Evolutionary conservation across 1,140 invertebrate species (phyloP), one percentile per base, ranked within the genome.

Genomic region (Anthonomus grandis): DNA sequence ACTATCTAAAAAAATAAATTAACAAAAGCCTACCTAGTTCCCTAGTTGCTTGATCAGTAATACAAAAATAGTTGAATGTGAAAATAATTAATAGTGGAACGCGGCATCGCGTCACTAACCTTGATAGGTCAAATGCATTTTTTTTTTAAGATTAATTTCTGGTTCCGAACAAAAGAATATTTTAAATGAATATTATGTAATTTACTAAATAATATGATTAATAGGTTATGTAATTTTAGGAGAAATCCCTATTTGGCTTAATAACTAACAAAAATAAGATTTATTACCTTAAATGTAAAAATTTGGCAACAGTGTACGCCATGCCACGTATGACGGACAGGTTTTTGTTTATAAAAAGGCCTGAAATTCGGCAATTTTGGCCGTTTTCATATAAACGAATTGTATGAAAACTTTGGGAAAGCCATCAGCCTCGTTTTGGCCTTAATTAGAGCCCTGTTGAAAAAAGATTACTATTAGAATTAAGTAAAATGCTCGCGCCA

Each of bases 341-440:
- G 12, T 59, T 48, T 49, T 27, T 52, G 50, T 45, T 57, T 57
- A 34, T 24, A 52, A 15, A 31, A 50, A 50, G 31, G 41, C 49
- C 54, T 15, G 59, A 59, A 63, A 55, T 52, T n/a, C 18, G 21
- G 39, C 57, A 38, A 46, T 34, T 38, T 59, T 27, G n/a, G 36
- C 42, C 15, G 18, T 52, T 59, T 53, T 24, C 44, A 19, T 25
- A 39, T 13, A n/a, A 27, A 12, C 22, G 12, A 21, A 34, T 6
- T 12, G 10, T 23, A 22, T 9, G 31, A 46, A 55, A 55, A 55
- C 9, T 9, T 10, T 25, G 9, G 17, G 10, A 25, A 17, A 39
- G 45, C 42, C 27, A 46, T 39, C 24, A 52, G 46, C 31, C 49
- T 15, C 10, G 48, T 46, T 52, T 59, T 59, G 39, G 49, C 17